These are phyloP conservation scores for Nilaparvata lugens DNA, from an alignment of 1,140 invertebrate genomes.

Conservation along the genomic window DNA sequence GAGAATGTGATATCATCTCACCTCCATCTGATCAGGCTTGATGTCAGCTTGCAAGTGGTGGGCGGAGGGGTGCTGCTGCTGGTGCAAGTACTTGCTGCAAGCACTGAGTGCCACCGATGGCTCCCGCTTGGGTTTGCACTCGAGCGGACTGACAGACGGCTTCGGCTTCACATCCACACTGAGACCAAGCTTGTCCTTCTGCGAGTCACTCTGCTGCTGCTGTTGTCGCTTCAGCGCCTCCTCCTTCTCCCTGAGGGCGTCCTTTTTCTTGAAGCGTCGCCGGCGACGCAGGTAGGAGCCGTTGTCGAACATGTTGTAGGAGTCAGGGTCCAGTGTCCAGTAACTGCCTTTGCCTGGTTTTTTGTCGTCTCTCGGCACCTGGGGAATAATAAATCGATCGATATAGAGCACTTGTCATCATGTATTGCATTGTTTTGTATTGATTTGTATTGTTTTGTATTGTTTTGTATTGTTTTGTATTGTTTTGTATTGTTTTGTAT, in stretches of 20 bases:
- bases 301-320: conserved; percentile 83
- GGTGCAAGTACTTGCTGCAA: conserved; percentile 13
- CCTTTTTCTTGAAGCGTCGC: conserved; percentile 88
- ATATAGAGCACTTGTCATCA: too few species aligned
- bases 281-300: conserved; percentile 67
- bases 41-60: conserved; percentile 18
- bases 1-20: too few species aligned
- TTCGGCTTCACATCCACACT: conserved; percentile 8
- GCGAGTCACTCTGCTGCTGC: conserved; percentile 1
- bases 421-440: too few species aligned
- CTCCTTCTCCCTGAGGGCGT: conserved; percentile 78
- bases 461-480: too few species aligned
- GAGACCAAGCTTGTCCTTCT: conserved; percentile 15
- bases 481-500: too few species aligned
- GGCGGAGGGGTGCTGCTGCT: background rate
- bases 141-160: background rate
- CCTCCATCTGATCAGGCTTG: conserved; percentile 13
- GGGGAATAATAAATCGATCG: too few species aligned
- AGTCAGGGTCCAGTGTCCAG: conserved; percentile 80
- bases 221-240: conserved; percentile 64
- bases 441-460: too few species aligned
- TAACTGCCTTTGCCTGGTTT: conserved; percentile 71
- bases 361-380: conserved; percentile 54
- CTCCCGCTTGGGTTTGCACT: conserved; percentile 25
- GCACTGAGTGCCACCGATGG: conserved; percentile 19